phyloP scores from a whole-genome alignment of 2,888 invertebrate genomes.

The Tetanocera ferruginea region DNA sequence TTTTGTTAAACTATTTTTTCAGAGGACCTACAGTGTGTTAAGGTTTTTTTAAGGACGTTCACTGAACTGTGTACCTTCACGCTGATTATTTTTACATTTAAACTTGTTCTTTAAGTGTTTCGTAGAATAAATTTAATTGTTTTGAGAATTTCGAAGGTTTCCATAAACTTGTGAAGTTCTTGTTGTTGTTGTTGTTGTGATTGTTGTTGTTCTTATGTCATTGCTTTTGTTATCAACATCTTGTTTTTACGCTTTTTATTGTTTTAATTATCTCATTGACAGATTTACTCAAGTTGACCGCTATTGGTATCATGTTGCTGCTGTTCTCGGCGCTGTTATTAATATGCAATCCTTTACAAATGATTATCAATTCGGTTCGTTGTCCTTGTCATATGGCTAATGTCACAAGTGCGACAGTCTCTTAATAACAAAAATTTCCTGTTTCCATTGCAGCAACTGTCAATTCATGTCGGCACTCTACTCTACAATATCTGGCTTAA shows the following conservation, averaged over 20 bases:
- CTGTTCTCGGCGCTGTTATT: constrained; percentile 60
- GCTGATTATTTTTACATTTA: background rate
- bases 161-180: constrained; percentile 22
- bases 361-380: constrained; percentile 64
- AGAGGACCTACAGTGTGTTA: background rate
- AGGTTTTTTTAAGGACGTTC: constrained; percentile 29
- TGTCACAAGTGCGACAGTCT: no score
- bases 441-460: constrained; percentile 57
- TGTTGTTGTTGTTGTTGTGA: background rate
- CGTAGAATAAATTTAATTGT: background rate
- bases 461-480: constrained; percentile 73
- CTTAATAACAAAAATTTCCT: no score
- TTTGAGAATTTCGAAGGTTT: background rate
- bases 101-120: background rate
- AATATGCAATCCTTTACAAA: constrained; percentile 60
- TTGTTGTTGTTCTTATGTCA: background rate
- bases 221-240: background rate
- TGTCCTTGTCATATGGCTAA: constrained; percentile 31
- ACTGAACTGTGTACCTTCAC: constrained; percentile 17
- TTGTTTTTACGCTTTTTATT: constrained; percentile 17
- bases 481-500: constrained; percentile 75
- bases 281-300: constrained; percentile 63
- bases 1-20: background rate
- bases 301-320: constrained; percentile 61
- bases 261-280: constrained; percentile 29